Base-by-base conservation (phyloP, 1,140 invertebrate species). In the Pteromalus puparum region DNA sequence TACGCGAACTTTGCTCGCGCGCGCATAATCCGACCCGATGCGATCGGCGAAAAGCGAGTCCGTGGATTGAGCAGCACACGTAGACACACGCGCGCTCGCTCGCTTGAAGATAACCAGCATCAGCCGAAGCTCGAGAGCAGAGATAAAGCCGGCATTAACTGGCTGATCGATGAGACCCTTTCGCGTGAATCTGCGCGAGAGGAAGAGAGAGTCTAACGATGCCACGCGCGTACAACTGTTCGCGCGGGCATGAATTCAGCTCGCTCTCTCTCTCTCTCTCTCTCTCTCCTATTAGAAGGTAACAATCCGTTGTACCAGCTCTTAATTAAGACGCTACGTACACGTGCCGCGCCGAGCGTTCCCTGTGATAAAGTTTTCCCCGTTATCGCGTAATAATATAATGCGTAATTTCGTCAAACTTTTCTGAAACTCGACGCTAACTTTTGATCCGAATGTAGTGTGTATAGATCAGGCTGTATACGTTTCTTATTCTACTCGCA, bases 301-400 rank as follows among this genome's bases (percentile, higher is more conserved):
- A 61, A 61, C 53, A 61, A 61, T 61, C 15, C 53, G 18, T n/a
- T 61, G 53, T 61, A 61, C 15, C 53, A 5, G 3, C 53, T 21
- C 53, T 61, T 61, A 61, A 61, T 61, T 61, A 61, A 61, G 53
- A 61, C 53, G 53, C 21, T n/a, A n/a, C 53, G 53, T 61, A 61
- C 53, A n/a, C 53, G 18, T 61, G 53, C 53, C 53, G 18, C 6
- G 18, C 53, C 38, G 38, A 42, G 5, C 48, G 18, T 53, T 53
- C 18, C 0, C 48, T 15, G 53, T 18, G 53, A 61, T 61, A 61
- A 61, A 61, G 18, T 61, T n/a, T n/a, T 61, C 53, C 46, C 46
- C 13, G 15, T 61, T 61, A 61, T 61, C 53, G 53, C 53, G 53
- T 61, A n/a, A 61, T 61, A 61, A 61, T 61, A n/a, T 61, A 61